A percentile compares a stretch with the other conserved stretches of the same genome.
Evolutionary conservation across 2,113 vertebrate species (phyloP).

Genomic region (Rostratula benghalensis): DNA sequence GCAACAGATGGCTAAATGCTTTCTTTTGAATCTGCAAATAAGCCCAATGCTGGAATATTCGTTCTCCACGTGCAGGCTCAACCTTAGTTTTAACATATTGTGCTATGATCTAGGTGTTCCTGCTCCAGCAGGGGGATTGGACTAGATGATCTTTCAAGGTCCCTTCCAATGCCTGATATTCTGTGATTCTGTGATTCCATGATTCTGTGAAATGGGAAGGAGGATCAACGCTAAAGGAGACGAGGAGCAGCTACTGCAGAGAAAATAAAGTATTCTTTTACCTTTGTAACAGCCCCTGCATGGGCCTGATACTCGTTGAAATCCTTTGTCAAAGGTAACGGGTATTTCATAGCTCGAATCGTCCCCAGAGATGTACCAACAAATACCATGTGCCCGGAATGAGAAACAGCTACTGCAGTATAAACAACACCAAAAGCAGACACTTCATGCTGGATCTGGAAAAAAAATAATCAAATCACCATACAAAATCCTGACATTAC

Average conservation of each 20-base stretch:
- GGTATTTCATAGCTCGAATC: conserved; percentile 87
- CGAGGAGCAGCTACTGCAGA: background rate
- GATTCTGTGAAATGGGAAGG: background rate
- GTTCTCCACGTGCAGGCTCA: background rate
- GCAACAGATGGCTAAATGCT: background rate
- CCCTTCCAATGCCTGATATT: too few species aligned
- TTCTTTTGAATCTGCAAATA: background rate
- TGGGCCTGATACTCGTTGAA: conserved; percentile 90
- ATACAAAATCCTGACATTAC: background rate
- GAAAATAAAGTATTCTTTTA: conserved; percentile 43
- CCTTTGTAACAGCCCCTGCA: conserved; percentile 89
- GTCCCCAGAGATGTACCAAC: conserved; percentile 87
- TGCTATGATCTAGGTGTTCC: too few species aligned
- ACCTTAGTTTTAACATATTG: background rate
- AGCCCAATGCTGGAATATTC: background rate
- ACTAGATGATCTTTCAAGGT: too few species aligned
- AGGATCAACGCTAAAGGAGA: background rate
- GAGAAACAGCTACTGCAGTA: conserved; percentile 83
- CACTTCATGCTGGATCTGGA: conserved; percentile 85
- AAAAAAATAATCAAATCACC: background rate
- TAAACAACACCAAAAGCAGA: conserved; percentile 78
- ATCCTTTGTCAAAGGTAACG: conserved; percentile 81
- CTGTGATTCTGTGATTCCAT: too few species aligned
- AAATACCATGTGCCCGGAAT: conserved; percentile 84
- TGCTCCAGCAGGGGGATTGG: too few species aligned